A percentile compares a stretch with the other conserved stretches of the same genome.
Evolutionary conservation across 2,797 vertebrate genomes (phyloP).

Genomic region (Squalus acanthias): DNA sequence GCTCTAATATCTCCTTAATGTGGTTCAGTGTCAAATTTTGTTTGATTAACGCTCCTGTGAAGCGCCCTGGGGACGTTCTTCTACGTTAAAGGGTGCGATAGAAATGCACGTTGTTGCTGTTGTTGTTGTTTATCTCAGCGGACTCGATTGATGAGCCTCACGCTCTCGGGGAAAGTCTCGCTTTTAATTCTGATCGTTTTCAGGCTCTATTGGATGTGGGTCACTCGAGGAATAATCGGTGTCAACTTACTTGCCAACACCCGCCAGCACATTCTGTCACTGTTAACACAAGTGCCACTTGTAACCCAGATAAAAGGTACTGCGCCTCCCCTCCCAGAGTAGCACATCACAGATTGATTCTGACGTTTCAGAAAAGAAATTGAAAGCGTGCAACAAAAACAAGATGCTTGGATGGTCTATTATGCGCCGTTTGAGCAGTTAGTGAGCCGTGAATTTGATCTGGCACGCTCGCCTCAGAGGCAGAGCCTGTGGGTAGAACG

Average conservation of each 20-base stretch:
- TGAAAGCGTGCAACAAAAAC: neutral
- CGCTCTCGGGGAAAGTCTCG: neutral
- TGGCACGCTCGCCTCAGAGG: neutral
- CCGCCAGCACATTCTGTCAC: neutral
- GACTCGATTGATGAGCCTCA: neutral
- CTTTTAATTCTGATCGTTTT: neutral
- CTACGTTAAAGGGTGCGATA: no score
- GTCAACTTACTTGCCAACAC: neutral
- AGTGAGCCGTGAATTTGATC: neutral
- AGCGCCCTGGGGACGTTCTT: no score
- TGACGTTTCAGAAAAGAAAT: neutral
- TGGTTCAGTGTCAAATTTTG: no score
- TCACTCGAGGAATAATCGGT: neutral
- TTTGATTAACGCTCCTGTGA: no score
- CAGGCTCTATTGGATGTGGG: neutral
- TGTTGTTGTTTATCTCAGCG: neutral
- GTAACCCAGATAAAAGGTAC: neutral
- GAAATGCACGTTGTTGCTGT: no score
- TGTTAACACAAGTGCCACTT: neutral
- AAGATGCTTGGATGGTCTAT: neutral
- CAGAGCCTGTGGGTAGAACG: neutral
- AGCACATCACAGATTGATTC: neutral
- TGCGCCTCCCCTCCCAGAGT: neutral
- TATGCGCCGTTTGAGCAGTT: neutral
- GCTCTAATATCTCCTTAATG: no score